phyloP scores from a whole-genome alignment of 2,797 vertebrate species.

The Tapirus indicus region DNA sequence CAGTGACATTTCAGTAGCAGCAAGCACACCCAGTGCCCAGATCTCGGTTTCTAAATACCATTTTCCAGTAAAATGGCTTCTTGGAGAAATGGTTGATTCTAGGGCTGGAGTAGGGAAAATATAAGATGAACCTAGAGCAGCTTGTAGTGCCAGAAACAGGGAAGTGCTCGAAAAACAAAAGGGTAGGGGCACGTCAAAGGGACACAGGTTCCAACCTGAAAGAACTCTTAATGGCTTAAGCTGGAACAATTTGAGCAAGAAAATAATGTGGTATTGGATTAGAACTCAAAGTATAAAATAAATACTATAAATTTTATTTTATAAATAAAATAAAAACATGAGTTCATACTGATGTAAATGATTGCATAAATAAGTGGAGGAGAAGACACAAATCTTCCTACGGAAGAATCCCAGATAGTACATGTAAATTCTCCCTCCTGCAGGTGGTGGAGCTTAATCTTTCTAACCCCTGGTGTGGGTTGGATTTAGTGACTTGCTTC shows the following conservation, averaged over 20 bases:
- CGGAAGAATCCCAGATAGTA: not conserved
- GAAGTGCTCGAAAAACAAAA: slow-evolving; percentile 18
- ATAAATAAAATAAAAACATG: no score
- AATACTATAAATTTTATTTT: not conserved
- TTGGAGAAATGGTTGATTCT: not conserved
- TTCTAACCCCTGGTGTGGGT: not conserved
- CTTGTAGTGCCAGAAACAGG: not conserved
- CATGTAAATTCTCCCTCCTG: not conserved
- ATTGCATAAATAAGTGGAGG: not conserved
- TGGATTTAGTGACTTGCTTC: slow-evolving; percentile 31
- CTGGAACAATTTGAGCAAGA: not conserved
- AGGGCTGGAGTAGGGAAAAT: not conserved
- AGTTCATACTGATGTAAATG: not conserved
- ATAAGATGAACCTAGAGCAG: not conserved
- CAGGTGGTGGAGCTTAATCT: not conserved
- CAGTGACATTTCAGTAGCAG: not conserved
- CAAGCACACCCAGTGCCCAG: not conserved
- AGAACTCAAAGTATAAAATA: slow-evolving; percentile 41
- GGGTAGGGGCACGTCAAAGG: not conserved
- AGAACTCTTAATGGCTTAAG: not conserved
- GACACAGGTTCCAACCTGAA: not conserved
- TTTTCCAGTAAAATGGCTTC: not conserved
- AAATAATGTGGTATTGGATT: slow-evolving; percentile 21
- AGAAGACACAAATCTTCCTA: not conserved
- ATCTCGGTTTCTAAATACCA: not conserved